These are phyloP conservation scores for Dinoponera quadriceps DNA, from an alignment of 1,140 invertebrate species.

Conservation along the genomic window DNA sequence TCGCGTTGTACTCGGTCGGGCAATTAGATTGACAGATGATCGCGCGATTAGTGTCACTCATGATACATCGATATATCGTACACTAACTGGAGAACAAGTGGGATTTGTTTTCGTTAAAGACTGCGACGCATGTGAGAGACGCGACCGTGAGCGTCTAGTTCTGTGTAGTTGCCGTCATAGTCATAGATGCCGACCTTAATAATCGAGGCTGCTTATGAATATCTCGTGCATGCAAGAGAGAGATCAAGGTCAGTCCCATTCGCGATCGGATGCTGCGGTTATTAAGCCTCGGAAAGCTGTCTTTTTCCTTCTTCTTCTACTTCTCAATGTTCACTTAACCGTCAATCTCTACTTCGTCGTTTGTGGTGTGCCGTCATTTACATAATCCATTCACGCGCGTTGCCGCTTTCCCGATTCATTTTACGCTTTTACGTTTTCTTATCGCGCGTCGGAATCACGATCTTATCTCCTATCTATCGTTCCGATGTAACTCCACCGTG, in stretches of 20 bases:
- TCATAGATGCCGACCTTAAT: constrained; percentile 68
- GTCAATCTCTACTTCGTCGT: constrained; percentile 39
- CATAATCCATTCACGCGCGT: constrained; percentile 25
- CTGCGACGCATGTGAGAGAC: background rate
- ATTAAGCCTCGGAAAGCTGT: constrained; percentile 50
- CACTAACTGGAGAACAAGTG: constrained; percentile 5
- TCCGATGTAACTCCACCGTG: constrained; percentile 1
- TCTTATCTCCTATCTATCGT: constrained; percentile 29
- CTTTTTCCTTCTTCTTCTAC: no score
- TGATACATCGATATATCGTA: background rate
- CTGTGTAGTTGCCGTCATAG: no score
- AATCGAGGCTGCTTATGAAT: constrained; percentile 69
- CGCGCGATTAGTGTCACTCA: background rate
- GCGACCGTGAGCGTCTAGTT: constrained; percentile 35
- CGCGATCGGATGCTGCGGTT: constrained; percentile 55
- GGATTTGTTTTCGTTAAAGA: constrained; percentile 37
- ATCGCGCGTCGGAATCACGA: constrained; percentile 12
- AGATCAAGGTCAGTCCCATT: constrained; percentile 69
- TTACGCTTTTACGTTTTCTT: background rate
- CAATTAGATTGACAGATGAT: constrained; percentile 18
- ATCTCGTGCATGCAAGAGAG: constrained; percentile 37
- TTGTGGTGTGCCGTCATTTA: constrained; percentile 26
- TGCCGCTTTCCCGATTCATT: background rate
- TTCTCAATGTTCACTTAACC: constrained; percentile 51
- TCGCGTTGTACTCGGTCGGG: background rate